Evolutionary conservation across 2,888 invertebrate species (phyloP).

Genomic region (Melanargia galathea): DNA sequence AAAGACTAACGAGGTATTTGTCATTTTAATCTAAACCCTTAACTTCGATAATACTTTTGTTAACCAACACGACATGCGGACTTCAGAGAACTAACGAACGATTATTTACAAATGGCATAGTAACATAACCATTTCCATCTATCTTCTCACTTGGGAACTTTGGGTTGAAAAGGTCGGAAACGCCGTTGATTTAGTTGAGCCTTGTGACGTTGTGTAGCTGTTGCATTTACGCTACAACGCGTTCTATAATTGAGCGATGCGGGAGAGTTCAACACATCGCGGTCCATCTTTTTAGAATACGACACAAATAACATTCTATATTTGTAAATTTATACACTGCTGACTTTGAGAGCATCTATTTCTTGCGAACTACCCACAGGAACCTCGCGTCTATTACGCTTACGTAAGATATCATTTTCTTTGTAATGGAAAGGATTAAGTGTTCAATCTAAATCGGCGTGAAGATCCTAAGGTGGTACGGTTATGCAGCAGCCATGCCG

Average conservation of each 20-base stretch:
- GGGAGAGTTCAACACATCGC: conserved; percentile 82
- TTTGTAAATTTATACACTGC: conserved; percentile 79
- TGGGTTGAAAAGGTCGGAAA: conserved; percentile 57
- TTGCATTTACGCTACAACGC: conserved; percentile 68
- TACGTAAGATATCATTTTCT: conserved; percentile 50
- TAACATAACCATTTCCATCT: conserved; percentile 54
- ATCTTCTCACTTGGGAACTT: conserved; percentile 51
- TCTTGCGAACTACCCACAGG: conserved; percentile 45
- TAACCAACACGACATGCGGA: conserved; percentile 26
- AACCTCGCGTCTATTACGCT: conserved; percentile 54
- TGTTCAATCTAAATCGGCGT: conserved; percentile 64
- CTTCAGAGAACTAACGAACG: conserved; percentile 33
- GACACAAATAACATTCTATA: conserved; percentile 82
- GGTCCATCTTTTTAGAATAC: conserved; percentile 82
- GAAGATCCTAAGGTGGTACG: conserved; percentile 73
- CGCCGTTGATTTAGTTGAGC: conserved; percentile 45
- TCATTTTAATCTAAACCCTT: conserved; percentile 6
- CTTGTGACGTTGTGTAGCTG: conserved; percentile 62
- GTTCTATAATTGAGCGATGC: conserved; percentile 82
- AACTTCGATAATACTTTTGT: conserved; percentile 27
- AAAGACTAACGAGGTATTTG: conserved; percentile 12
- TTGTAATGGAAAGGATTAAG: conserved; percentile 45
- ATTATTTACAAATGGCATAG: conserved; percentile 63
- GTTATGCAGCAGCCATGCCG: conserved; percentile 79
- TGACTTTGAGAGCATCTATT: conserved; percentile 67